These are phyloP conservation scores for Neoarius graeffei DNA, from an alignment of 2,113 vertebrate species.

Conservation along the genomic window DNA sequence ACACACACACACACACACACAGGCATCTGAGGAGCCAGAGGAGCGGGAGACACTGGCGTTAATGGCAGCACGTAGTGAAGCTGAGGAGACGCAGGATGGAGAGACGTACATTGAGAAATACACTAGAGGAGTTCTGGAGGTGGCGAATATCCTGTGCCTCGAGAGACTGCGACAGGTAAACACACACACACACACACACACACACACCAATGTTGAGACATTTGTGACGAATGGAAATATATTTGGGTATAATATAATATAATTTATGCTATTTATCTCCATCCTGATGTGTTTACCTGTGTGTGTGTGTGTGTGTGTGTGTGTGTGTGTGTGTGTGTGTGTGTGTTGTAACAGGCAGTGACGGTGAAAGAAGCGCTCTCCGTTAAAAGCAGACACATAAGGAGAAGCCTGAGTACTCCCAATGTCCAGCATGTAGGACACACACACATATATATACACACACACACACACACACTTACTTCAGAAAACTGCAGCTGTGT, in stretches of 20 bases:
- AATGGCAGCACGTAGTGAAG: constrained; percentile 90
- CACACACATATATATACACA: constrained; percentile 52
- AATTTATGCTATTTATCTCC: not conserved
- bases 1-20: constrained; percentile 14
- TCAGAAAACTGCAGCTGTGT: constrained; percentile 55
- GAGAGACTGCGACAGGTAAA: constrained; percentile 90
- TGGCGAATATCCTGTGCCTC: constrained; percentile 93
- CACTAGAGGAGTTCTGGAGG: constrained; percentile 88
- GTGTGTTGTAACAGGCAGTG: constrained; percentile 78
- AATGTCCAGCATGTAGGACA: constrained; percentile 87
- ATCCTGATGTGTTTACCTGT: not conserved
- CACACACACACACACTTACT: constrained; percentile 48
- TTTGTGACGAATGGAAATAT: not conserved
- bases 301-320: constrained; percentile 28
- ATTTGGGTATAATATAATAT: not conserved
- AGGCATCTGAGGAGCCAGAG: constrained; percentile 96
- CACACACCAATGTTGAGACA: not conserved
- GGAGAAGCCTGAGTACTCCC: constrained; percentile 90
- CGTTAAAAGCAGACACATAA: constrained; percentile 86
- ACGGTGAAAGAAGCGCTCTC: constrained; percentile 90
- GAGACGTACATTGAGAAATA: constrained; percentile 97
- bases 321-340: constrained; percentile 28
- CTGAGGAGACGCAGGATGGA: constrained; percentile 82
- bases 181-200: not conserved
- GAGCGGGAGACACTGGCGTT: constrained; percentile 93